Conservation (phyloP, 2,888 invertebrate genomes). For the Apoda limacodes region DNA sequence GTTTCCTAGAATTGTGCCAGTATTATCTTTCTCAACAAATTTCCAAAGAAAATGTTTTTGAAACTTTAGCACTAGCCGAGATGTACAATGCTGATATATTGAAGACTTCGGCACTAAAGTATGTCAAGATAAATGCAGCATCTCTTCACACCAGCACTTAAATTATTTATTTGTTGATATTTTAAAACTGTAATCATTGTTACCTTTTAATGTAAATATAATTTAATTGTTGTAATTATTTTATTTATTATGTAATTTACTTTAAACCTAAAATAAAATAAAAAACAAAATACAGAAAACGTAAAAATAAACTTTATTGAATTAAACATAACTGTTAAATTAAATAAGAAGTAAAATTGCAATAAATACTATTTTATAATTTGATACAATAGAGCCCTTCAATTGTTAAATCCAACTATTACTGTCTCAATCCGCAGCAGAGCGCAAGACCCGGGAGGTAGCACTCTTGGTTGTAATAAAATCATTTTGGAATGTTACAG, state of each 20-base stretch:
- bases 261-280: background rate
- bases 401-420: too few species aligned
- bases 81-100: conserved; percentile 41
- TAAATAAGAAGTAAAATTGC: conserved; percentile 31
- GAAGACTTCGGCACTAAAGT: conserved; percentile 40
- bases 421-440: conserved; percentile 3
- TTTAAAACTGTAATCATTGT: too few species aligned
- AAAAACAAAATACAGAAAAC: conserved; percentile 42
- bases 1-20: conserved; percentile 39
- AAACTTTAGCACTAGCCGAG: conserved; percentile 43
- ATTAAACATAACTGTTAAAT: conserved; percentile 50
- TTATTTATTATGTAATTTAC: too few species aligned
- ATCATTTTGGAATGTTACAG: conserved; percentile 66
- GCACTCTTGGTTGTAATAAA: conserved; percentile 24
- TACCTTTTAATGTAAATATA: too few species aligned
- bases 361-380: too few species aligned
- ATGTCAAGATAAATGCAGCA: conserved; percentile 40
- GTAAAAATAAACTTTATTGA: conserved; percentile 64
- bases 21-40: conserved; percentile 38
- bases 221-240: too few species aligned
- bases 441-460: conserved; percentile 10
- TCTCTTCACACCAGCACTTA: conserved; percentile 30
- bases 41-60: conserved; percentile 39
- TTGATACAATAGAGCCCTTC: too few species aligned
- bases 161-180: too few species aligned